Base-by-base conservation (phyloP, 2,113 vertebrate genomes). In the Istiophorus platypterus region DNA sequence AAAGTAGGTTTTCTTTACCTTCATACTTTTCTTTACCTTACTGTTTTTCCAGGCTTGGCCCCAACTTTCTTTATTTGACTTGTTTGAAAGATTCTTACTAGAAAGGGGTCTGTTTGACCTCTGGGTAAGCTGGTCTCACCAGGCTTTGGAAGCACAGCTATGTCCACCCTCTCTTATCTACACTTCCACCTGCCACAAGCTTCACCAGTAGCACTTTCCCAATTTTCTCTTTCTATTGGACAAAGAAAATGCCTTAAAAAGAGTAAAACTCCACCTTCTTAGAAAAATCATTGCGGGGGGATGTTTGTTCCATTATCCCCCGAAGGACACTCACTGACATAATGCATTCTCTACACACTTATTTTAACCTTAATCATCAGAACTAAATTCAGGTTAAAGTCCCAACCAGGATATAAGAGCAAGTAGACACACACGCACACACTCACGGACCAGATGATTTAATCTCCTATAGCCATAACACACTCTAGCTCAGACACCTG, bases 401-500 rank as follows among this genome's bases (percentile, higher is more conserved):
- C 31, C 31, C 6, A 3, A 34, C 3, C 31, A 34, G 31, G 31
- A 34, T 34, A 34, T 34, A 34, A 34, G 31, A 34, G 6, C 31
- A 34, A 34, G 31, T 34, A 34, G 31, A 34, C 31, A 34, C 3
- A 34, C 31, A 34, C 31, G 31, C 31, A 34, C 61, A 63, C 20
- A 65, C 20, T 18, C 2, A 61, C 22, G 56, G n/a, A 59, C 20
- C 14, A 49, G 62, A 54, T 54, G 17, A 70, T 68, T 72, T 68
- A 59, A 70, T 58, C 64, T 72, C 47, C 37, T 24, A 6, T 41
- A 74, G 59, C 51, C 69, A 77, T 51, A 85, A 79, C 75, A 80
- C 24, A 42, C 78, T 80, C 76, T 73, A 42, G 29, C 73, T 66
- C 71, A 39, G 54, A 66, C 52, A 69, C 72, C 72, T 83, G 88